phyloP scores from a whole-genome alignment of 2,113 vertebrate genomes.

The Trematomus loennbergii region DNA sequence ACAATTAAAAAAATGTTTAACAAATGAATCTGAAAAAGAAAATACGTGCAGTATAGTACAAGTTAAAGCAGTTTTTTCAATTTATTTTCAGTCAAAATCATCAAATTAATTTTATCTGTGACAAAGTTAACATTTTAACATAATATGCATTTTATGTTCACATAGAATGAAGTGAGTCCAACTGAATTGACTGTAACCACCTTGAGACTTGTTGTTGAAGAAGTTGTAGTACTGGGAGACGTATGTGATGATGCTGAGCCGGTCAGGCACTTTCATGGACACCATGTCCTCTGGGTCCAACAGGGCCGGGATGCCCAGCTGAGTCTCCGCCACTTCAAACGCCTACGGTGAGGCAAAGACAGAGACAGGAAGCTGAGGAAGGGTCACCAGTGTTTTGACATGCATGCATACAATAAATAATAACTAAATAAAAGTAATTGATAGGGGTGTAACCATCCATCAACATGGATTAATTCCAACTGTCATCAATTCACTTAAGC shows the following conservation, averaged over 20 bases:
- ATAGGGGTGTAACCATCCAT: not conserved
- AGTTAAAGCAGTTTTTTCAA: no score
- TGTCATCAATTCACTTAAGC: not conserved
- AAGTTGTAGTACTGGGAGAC: slow-evolving; percentile 98
- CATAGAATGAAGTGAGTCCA: not conserved
- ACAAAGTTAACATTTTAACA: not conserved
- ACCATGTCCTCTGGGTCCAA: slow-evolving; percentile 98
- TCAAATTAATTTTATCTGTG: not conserved
- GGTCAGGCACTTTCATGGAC: slow-evolving; percentile 95
- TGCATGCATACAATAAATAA: not conserved
- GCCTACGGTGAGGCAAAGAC: slow-evolving; percentile 80
- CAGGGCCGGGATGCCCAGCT: slow-evolving; percentile 95
- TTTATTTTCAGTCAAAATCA: not conserved
- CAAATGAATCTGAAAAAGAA: no score
- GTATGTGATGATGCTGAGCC: slow-evolving; percentile 96
- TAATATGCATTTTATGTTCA: no score
- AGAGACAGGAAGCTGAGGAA: not conserved
- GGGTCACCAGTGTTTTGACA: not conserved
- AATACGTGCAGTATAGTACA: no score
- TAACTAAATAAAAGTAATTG: not conserved
- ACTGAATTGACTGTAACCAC: slow-evolving; percentile 36
- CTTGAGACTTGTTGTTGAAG: slow-evolving; percentile 87
- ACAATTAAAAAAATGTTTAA: no score
- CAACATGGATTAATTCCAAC: not conserved
- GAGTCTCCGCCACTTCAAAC: slow-evolving; percentile 93